Evolutionary conservation across 1,140 invertebrate species (phyloP), one percentile per base, ranked within the genome.

Genomic region (Bombus picipes): DNA sequence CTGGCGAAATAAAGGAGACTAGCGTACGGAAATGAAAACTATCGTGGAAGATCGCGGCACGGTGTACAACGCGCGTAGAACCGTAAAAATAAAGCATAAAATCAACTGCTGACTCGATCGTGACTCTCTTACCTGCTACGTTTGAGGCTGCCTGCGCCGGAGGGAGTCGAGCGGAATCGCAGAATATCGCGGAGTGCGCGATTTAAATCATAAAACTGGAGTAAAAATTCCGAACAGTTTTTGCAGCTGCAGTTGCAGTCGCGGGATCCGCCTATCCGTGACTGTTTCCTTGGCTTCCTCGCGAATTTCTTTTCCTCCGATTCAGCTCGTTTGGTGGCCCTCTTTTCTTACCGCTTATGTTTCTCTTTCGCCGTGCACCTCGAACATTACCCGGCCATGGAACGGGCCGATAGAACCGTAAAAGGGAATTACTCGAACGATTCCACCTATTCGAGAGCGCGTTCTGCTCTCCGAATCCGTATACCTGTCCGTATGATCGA

Each of bases 131-230:
- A 18, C 13, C 25, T 37, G 5, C 5, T 22, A n/a, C 2, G 8
- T 37, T 22, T 15, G 32, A 47, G 43, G 57, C 53, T 74, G 53
- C 5, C 66, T 32, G 25, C 9, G 8, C 37, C 13, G 6, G 1
- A 9, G 39, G 28, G 32, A 10, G 34, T 37, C 73, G 57, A 74
- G 1, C 10, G 59, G 39, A 65, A 73, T 72, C 78, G 66, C 28
- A 80, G 91, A 94, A 93, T 94, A 92, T 93, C 88, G 92, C 93
- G 87, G 89, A 92, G 91, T 90, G 86, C 91, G 93, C 92, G 91
- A 94, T 95, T 94, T 94, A 92, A 94, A 95, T 94, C 94, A 94
- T 94, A 94, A 94, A 94, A 94, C 70, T 91, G 83, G 83, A 94
- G 94, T 94, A 93, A 94, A 94, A 94, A 90, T 91, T 88, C 80